Conservation (phyloP, 2,797 vertebrate genomes). For the Lutjanus argentimaculatus region DNA sequence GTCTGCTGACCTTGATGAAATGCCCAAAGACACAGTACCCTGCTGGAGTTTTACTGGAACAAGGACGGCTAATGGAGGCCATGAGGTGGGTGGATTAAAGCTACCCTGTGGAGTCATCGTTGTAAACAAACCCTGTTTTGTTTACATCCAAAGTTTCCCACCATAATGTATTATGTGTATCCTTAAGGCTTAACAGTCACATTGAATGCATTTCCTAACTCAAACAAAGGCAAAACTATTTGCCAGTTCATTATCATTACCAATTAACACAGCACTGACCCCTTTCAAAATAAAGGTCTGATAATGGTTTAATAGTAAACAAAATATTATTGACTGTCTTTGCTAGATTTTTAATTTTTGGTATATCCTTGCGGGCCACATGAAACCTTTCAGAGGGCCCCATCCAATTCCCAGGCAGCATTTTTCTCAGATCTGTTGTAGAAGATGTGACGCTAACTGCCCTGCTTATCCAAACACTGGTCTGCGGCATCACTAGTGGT, state of each 20-base stretch:
- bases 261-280: too few relatives aligned
- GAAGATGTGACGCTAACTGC: neutral
- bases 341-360: too few relatives aligned
- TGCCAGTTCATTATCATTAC: neutral
- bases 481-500: neutral
- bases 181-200: neutral
- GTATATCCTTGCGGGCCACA: too few relatives aligned
- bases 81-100: neutral
- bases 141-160: conserved; percentile 4
- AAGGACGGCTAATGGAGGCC: conserved; percentile 1
- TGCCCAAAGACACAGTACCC: neutral
- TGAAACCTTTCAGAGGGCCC: too few relatives aligned
- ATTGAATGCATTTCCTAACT: neutral
- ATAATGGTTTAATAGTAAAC: too few relatives aligned
- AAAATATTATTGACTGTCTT: too few relatives aligned
- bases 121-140: conserved; percentile 16
- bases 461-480: neutral
- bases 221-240: neutral
- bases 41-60: conserved; percentile 18
- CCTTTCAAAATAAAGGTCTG: too few relatives aligned
- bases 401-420: too few relatives aligned
- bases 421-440: too few relatives aligned
- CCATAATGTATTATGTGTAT: neutral
- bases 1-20: conserved; percentile 1
- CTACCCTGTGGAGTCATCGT: neutral